phyloP scores from a whole-genome alignment of 2,113 vertebrate species.

The Corvus moneduloides region DNA sequence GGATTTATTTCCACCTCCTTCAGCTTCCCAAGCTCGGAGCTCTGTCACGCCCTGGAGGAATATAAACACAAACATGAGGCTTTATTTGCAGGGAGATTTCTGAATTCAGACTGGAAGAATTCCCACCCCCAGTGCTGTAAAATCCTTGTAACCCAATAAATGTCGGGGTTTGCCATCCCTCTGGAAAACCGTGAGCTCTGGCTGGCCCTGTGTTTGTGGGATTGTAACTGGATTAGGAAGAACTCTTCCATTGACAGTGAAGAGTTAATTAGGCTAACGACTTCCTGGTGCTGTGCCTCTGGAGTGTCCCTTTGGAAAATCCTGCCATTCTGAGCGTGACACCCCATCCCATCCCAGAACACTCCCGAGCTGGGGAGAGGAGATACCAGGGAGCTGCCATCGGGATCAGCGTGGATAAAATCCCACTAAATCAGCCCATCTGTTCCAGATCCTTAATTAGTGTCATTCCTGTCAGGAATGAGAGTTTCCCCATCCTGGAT shows the following conservation, averaged over 20 bases:
- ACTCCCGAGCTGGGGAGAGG: neutral
- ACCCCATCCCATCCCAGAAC: accelerated
- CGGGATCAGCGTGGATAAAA: neutral
- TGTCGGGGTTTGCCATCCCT: neutral
- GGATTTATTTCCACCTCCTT: neutral
- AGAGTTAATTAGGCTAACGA: neutral
- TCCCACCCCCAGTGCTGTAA: accelerated
- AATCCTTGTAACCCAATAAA: neutral
- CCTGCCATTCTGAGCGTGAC: neutral
- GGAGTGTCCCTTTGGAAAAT: neutral
- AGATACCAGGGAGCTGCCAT: neutral
- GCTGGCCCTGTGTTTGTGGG: neutral
- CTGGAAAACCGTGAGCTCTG: neutral
- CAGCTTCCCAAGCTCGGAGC: neutral
- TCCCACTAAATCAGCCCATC: neutral
- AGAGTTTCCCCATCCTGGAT: neutral
- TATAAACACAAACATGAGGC: neutral
- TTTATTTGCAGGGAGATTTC: neutral
- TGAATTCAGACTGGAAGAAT: neutral
- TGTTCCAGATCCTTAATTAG: neutral
- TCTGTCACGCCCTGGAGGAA: neutral
- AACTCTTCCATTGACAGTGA: neutral
- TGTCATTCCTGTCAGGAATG: neutral
- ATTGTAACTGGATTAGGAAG: neutral
- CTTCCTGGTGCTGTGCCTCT: neutral